Base-by-base conservation (phyloP, 2,113 vertebrate species). In the Aythya baeri region DNA sequence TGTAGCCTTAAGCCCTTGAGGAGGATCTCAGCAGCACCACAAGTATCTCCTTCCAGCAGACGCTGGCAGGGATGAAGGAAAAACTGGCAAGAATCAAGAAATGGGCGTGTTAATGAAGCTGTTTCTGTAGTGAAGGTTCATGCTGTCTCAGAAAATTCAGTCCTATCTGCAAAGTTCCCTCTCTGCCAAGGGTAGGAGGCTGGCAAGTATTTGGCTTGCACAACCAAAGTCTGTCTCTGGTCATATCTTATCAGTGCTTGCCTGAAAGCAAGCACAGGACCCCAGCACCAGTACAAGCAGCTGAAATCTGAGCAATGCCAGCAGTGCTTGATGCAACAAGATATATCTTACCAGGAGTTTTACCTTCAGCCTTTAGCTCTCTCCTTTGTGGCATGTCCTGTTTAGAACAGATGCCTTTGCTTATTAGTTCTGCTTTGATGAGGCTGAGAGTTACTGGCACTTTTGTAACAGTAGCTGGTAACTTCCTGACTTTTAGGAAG, bases 151-250 rank as follows among this genome's bases (percentile, higher is more conserved):
- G 58, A 31, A 38, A 57, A 29, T 17, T 74, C 29, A 44, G 29
- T 15, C 41, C 86, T 63, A 41, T 31, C 41, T 36, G 32, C 13
- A 13, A 52, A 16, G 49, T 25, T 54, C 17, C 49, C 14, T 31
- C 11, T 46, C 17, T 20, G 3, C 50, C 0, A 0, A 21, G 41
- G 25, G 22, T 68, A 1, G 1, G 49, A 41, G n/a, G 36, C 66
- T 26, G 11, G 4, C 6, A 15, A 43, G 49, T 29, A 29, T 34
- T 31, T 46, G 55, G 29, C 46, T 83, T 55, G 6, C 32, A 25
- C 7, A 29, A 46, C 15, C 68, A 21, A 18, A 46, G 43, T 84
- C 9, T 36, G 58, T 43, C 36, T 68, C 49, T 78, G 84, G 38
- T 44, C 44, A 8, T 5, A 31, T 41, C 25, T 85, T 77, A 58